Base-by-base conservation (phyloP, 2,113 vertebrate genomes). In the Pelvicachromis taeniatus region DNA sequence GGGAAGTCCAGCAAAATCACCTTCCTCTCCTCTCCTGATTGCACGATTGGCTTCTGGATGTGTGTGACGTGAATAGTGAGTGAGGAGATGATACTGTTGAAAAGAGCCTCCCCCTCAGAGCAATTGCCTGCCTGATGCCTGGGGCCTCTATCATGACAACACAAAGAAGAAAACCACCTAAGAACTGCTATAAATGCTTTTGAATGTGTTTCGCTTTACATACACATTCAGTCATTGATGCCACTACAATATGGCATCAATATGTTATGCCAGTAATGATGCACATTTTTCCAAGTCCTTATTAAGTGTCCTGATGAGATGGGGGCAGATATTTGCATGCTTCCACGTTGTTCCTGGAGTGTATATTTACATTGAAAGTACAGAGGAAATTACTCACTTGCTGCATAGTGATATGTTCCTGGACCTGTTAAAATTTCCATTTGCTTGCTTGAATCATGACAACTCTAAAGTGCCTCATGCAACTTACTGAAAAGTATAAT, bases 21-120 rank as follows among this genome's bases (percentile, higher is more conserved):
- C 78, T 79, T 82, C 40, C 84, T 56, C 40, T 3, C 80, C 68
- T 77, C 75, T 68, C 40, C 53, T 91, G 91, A 93, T 93, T 88
- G 81, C 81, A 16, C 2, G 65, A 91, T 84, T 85, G 80, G 61
- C 77, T 61, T 73, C 9, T 83, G 87, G 42, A 42, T 45, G 88
- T 26, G 23, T 89, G 91, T 92, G 91, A 85, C 9, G 59, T 80
- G 83, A 91, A 86, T 91, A 56, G 73, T 48, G 59, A 91, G 65
- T 63, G 63, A 87, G 78, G 83, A 77, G 50, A 58, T 29, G 65
- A 77, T 65, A 29, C 58, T 84, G 45, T 54, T 84, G 81, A 83
- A 84, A 91, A 86, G 31, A 70, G 56, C 81, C 63, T 70, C 82
- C 1, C 50, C 10, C 26, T 91, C 21, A 2, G 29, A 78, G 78